Base-by-base conservation (phyloP, 1,140 invertebrate genomes). In the Drosophila rhopaloa region DNA sequence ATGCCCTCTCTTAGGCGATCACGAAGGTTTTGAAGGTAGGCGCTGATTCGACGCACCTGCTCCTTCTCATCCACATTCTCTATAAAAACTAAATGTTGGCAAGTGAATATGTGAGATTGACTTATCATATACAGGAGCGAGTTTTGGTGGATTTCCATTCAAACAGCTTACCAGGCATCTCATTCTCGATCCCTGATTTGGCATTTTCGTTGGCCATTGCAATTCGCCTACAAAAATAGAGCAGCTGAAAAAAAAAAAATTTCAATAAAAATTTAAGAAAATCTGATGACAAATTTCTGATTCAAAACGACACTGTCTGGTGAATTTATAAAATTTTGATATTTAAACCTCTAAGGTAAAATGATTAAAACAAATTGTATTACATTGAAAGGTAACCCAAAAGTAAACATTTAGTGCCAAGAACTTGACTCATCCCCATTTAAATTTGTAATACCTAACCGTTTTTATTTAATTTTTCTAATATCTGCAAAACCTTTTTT, bases 11-110 rank as follows among this genome's bases (percentile, higher is more conserved):
- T 67, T 0, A 89, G 48, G 0, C 79, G 74, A 16, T 75, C 44
- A 6, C 71, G 68, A 4, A 90, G 43, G 53, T 71, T 66, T 3
- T 55, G 59, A 10, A 90, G 41, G 57, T 89, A 90, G 2, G 13
- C 43, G 48, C 77, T 68, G n/a, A 82, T 72, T 7, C 51, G 61
- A 9, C 61, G 66, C 5, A 72, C 55, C 29, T 65, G 58, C n/a
- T 71, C 41, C 1, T 46, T 51, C 9, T 79, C 76, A n/a, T 57
- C 60, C 1, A 53, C 16, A 19, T 57, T 44, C 9, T 32, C 50
- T 10, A 47, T 13, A 10, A 51, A 13, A 2, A 48, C 55, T 70
- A 24, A 24, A 24, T 24, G 24, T 24, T 24, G 24, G 24, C 24
- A 24, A 24, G 24, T 0, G 24, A 24, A 24, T 2, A 24, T 4